Evolutionary conservation across 2,797 vertebrate species (phyloP).

Genomic region (Gobionotothen gibberifrons): DNA sequence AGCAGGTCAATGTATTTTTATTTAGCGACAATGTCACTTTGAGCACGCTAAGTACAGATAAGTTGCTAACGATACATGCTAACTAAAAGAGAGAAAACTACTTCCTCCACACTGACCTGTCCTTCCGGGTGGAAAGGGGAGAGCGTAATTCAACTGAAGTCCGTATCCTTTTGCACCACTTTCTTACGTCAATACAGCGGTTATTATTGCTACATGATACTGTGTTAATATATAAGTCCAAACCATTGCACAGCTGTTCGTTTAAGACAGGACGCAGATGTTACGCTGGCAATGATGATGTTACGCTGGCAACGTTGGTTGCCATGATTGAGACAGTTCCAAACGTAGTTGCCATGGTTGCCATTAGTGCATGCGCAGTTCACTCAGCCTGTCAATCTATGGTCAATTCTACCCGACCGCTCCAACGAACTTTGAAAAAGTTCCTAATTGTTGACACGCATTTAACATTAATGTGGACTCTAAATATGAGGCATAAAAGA

Average conservation of each 20-base stretch:
- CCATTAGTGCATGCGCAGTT: slow-evolving; percentile 36
- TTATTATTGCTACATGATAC: neutral
- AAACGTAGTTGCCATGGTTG: slow-evolving; percentile 40
- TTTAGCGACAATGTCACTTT: fast-evolving
- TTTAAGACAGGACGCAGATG: neutral
- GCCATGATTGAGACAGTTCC: neutral
- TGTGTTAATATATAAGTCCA: neutral
- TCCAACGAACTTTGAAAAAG: neutral
- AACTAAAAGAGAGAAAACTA: neutral
- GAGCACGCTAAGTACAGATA: neutral
- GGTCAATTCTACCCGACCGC: fast-evolving
- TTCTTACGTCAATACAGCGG: neutral
- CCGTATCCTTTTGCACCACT: neutral
- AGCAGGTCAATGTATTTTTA: neutral
- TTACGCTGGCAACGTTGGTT: slow-evolving; percentile 1
- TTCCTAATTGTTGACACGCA: neutral
- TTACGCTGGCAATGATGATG: neutral
- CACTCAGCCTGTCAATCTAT: fast-evolving
- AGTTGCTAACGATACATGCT: slow-evolving; percentile 8
- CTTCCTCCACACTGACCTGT: slow-evolving; percentile 25
- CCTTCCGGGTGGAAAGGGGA: slow-evolving; percentile 30
- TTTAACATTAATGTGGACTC: neutral
- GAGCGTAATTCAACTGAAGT: neutral
- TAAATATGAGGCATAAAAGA: neutral
- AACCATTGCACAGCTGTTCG: neutral